A percentile compares a stretch with the other conserved stretches of the same genome.
Evolutionary conservation across 2,113 vertebrate species (phyloP).

Genomic region (Pangasianodon hypophthalmus): DNA sequence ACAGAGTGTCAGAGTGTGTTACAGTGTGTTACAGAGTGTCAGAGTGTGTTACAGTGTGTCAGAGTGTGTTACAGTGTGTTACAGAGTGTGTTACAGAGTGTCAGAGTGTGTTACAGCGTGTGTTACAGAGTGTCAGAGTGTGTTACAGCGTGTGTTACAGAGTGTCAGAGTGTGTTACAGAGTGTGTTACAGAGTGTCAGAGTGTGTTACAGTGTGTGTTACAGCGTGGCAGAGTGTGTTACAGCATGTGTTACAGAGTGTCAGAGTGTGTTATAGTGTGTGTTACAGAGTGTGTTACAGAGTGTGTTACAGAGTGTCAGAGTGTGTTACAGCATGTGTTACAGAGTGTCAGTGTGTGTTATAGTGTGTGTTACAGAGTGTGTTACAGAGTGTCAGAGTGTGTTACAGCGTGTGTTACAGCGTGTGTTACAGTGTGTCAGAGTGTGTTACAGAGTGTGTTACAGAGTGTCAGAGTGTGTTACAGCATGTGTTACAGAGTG

Average conservation of each 20-base stretch:
- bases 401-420: neutral
- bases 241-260: neutral
- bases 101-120: neutral
- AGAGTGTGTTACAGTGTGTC: neutral
- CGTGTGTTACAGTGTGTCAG: no score
- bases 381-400: neutral
- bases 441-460: no score
- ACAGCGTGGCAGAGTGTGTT: neutral
- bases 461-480: no score
- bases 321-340: neutral
- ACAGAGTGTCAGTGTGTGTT: neutral
- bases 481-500: no score
- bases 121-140: neutral
- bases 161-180: no score
- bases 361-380: neutral
- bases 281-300: neutral
- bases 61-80: no score
- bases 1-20: neutral
- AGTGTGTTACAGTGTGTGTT: neutral
- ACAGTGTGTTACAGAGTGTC: no score
- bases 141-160: neutral
- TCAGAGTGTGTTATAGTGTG: neutral
- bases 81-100: no score
- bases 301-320: neutral
- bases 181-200: no score